Conservation (phyloP, 2,797 vertebrate species). For the Heliangelus exortis region DNA sequence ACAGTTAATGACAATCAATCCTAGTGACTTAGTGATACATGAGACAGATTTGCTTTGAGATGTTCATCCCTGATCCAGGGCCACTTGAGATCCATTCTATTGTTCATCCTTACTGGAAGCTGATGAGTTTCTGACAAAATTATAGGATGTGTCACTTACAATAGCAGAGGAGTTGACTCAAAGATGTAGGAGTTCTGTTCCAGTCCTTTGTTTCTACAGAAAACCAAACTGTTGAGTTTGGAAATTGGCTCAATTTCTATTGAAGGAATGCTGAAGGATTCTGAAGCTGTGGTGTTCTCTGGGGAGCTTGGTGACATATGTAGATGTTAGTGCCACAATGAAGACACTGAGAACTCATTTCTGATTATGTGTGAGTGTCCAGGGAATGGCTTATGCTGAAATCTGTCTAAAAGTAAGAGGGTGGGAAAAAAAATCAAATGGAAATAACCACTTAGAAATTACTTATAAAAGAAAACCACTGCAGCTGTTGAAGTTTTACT, state of each 20-base stretch:
- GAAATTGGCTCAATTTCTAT: background rate
- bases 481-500: background rate
- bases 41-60: background rate
- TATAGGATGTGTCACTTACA: background rate
- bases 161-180: background rate
- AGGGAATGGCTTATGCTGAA: background rate
- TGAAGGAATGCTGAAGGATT: background rate
- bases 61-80: background rate
- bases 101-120: background rate
- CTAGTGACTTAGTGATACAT: background rate
- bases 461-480: background rate
- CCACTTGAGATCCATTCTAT: background rate
- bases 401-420: background rate
- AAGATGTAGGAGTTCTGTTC: background rate
- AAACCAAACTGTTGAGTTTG: background rate
- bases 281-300: background rate
- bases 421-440: background rate
- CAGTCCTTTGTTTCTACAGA: conserved; percentile 4
- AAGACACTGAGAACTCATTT: background rate
- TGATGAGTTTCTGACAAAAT: background rate
- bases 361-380: background rate
- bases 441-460: background rate
- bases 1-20: background rate
- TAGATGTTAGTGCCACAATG: background rate
- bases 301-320: background rate